Base-by-base conservation (phyloP, 2,797 vertebrate genomes). In the Pteronotus mesoamericanus region DNA sequence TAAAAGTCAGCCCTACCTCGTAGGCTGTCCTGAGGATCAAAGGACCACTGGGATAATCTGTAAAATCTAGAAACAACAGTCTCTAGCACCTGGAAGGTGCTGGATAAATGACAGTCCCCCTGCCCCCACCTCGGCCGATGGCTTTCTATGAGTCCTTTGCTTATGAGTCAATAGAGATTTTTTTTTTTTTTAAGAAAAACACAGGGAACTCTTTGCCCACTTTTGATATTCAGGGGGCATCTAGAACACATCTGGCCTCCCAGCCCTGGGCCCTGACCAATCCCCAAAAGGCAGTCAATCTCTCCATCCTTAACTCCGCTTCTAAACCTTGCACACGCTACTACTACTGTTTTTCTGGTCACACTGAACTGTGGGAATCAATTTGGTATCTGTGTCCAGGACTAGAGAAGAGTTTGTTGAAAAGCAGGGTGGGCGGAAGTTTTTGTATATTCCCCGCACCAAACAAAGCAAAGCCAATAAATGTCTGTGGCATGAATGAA, bases 251-350 rank as follows among this genome's bases (percentile, higher is more conserved):
- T 19, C 68, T 51, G 71, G 22, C 24, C n/a, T 53, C 18, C 55
- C 2, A 19, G 29, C 5, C 0, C 32, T 29, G 12, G 26, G 18
- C 34, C 37, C 9, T 10, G 19, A 59, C 22, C 34, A 0, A 5
- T 1, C 16, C n/a, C 15, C 29, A 1, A 34, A 48, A 26, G 21
- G 9, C 8, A 59, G 53, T n/a, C 48, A 4, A 4, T 3, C 19
- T 16, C 19, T 26, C 42, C 24, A 2, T n/a, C 24, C 84, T 42
- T 42, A 42, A 26, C n/a, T 9, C 6, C 9, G 3, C 22, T 15
- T 39, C 71, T 44, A 12, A 51, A 4, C 29, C 5, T 0, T 5
- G 26, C 66, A 9, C 61, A 42, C 2, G 0, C 14, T 12, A 55
- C 66, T 42, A 14, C 1, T 22, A 9, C 3, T 22, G 2, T 71